Percentiles rank a stretch among this genome's conserved stretches.
Evolutionary conservation across 2,797 vertebrate species (phyloP).

Genomic region (Onychomys torridus): DNA sequence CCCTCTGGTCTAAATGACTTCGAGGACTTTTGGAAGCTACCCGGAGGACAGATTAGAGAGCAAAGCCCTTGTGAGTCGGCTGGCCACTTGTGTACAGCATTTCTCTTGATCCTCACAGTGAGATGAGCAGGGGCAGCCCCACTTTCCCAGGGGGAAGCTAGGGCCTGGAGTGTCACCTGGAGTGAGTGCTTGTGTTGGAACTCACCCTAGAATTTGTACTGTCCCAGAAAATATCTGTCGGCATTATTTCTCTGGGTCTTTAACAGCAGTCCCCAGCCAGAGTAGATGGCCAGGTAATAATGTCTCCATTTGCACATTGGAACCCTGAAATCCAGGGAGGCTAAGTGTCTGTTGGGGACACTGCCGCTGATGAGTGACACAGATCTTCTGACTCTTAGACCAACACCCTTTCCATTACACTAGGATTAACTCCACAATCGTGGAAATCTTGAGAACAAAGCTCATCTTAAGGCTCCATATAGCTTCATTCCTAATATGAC

Average conservation of each 20-base stretch:
- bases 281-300: background rate
- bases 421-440: conserved; percentile 65
- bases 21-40: background rate
- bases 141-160: too few relatives aligned
- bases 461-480: conserved; percentile 42
- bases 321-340: background rate
- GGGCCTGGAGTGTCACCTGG: background rate
- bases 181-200: background rate
- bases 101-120: background rate
- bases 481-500: conserved; percentile 62
- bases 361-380: conserved; percentile 30
- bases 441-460: conserved; percentile 73
- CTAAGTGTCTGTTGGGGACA: background rate
- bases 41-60: background rate
- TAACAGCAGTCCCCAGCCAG: background rate
- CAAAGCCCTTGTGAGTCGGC: background rate
- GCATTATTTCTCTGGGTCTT: background rate
- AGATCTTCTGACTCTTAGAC: conserved; percentile 38
- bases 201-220: background rate
- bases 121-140: background rate
- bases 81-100: background rate
- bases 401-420: conserved; percentile 62
- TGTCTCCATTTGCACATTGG: background rate
- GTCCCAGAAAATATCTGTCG: background rate
- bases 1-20: background rate